Base-by-base conservation (phyloP, 2,113 vertebrate genomes). In the Dicrurus megarhynchus region DNA sequence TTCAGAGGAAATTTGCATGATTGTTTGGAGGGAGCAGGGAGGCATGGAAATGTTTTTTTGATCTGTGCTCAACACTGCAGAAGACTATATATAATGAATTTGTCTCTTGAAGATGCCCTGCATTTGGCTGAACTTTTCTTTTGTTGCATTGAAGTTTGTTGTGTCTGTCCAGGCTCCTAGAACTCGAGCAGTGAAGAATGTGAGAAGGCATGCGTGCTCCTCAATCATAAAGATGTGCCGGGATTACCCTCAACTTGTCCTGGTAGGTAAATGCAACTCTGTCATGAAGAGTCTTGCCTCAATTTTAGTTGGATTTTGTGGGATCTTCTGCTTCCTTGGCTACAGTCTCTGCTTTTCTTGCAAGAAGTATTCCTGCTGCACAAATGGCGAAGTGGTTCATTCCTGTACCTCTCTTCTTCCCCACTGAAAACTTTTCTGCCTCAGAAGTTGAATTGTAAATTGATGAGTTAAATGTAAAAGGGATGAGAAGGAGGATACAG, bases 201-300 rank as follows among this genome's bases (percentile, higher is more conserved):
- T 99, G 76, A 98, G 99, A 96, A 98, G 99, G 70, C 99, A 99
- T 8, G 99, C 99, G 1, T 99, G 99, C 93, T 99, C 99, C 22
- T 98, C 99, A 42, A 98, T 99, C 95, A 99, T 99, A 90, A 99
- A 98, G 96, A 99, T 99, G 94, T 99, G 99, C 90, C 97, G 99
- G 17, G 99, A 99, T 98, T 99, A 99, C 92, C 98, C 99, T 33
- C 98, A 99, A 14, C 98, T 99, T 47, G 98, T 99, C 52, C 91
- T 99, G 98, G 99, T 99, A 97, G 50, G 98, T 92, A 55, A 42
- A 41, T n/a, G 4, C 39, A 61, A 9, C 37, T 88, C 19, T 56
- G 5, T 42, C 30, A 15, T 11, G 8, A 65, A 44, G n/a, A 52
- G 10, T 64, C 46, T 57, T 89, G 33, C 60, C 76, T 60, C 73